Evolutionary conservation across 1,140 invertebrate species (phyloP), one percentile per base, ranked within the genome.

Genomic region (Gryon sp.): DNA sequence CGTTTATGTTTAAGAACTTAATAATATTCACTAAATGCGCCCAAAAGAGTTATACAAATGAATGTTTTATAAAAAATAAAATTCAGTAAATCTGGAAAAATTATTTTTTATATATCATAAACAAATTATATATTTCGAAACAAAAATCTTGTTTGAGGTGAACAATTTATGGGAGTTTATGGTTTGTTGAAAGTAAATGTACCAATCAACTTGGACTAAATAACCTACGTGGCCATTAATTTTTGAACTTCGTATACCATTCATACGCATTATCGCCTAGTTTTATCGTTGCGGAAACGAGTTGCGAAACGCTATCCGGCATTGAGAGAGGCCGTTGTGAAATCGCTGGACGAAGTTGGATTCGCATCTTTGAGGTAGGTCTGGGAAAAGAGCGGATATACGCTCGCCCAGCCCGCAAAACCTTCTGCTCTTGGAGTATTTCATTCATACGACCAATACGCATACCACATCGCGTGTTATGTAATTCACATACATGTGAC

Each of bases 351-450:
- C 68, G 53, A 74, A 72, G 80, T 77, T 82, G 76, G 76, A 81
- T 82, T 82, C 80, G 76, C 79, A 66, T 80, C 76, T 82, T 85
- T 80, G 82, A 82, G 83, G 81, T 80, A 83, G 84, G 82, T 85
- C 81, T 70, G 76, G 76, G 69, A 80, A 81, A 81, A 79, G 68
- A 76, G 79, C 57, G 69, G 63, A 69, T 80, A 75, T 65, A 78
- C 73, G 72, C 46, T 52, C 76, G 65, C 43, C 72, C 69, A 73
- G 53, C 68, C 57, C 66, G 75, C 75, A 60, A 76, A 79, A 79
- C 70, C 77, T 80, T 82, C 78, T 62, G 63, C 74, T 68, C 50
- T 16, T n/a, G 68, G 30, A 28, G 60, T 62, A 63, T 46, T 83
- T 76, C 83, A 84, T 84, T 84, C 83, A 84, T 84, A 83, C 80